Conservation (phyloP, 2,888 invertebrate genomes). For the Halocaridina rubra region DNA sequence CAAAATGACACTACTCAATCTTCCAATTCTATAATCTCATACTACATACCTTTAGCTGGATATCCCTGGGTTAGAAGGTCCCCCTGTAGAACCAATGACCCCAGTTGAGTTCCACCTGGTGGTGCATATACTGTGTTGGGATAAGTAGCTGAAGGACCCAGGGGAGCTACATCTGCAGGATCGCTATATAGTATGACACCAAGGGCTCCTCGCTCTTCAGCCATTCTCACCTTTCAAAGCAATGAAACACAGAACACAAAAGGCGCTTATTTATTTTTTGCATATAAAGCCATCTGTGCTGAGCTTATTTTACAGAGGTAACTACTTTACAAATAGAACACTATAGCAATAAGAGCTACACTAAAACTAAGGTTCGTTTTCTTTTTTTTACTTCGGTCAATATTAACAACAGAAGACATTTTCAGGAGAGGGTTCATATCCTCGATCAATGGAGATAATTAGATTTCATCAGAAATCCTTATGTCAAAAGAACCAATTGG, state of each 20-base stretch:
- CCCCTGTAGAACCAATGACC: slow-evolving; percentile 68
- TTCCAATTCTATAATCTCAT: no score
- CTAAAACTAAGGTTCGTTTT: no score
- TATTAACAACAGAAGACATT: no score
- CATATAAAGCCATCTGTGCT: background rate
- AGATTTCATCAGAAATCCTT: no score
- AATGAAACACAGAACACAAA: background rate
- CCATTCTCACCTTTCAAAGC: slow-evolving; percentile 66
- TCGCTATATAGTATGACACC: slow-evolving; percentile 70
- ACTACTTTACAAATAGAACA: no score
- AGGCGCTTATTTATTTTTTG: background rate
- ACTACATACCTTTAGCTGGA: slow-evolving; percentile 67
- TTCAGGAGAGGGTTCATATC: no score
- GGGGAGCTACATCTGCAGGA: slow-evolving; percentile 67
- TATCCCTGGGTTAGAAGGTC: slow-evolving; percentile 71
- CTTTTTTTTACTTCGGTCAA: no score
- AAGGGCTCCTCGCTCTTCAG: slow-evolving; percentile 67
- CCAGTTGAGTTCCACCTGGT: slow-evolving; percentile 70
- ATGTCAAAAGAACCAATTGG: no score
- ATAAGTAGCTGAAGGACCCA: slow-evolving; percentile 65
- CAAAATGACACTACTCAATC: no score
- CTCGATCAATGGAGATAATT: no score
- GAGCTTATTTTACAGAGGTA: no score
- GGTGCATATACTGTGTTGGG: slow-evolving; percentile 70
- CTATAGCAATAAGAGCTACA: no score